A percentile compares a stretch with the other conserved stretches of the same genome.
Conservation (phyloP, 2,888 invertebrate genomes). For the Pherbina coryleti region DNA sequence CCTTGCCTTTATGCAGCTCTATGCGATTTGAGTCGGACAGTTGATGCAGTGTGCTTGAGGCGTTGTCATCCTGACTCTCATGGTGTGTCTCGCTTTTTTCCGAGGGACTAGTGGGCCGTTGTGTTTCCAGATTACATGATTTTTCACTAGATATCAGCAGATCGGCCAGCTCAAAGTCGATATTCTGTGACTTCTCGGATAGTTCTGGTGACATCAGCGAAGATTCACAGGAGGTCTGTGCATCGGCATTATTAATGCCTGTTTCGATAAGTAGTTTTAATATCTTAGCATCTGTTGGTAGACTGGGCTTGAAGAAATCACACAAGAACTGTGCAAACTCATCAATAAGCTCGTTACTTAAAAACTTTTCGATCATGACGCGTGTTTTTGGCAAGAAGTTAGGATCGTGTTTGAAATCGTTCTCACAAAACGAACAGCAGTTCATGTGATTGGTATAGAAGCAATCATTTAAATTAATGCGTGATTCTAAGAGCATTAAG, state of each 20-base stretch:
- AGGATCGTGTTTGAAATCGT: slow-evolving; percentile 66
- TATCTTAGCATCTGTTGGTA: slow-evolving; percentile 79
- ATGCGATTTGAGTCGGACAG: slow-evolving; percentile 68
- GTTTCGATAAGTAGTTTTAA: slow-evolving; percentile 81
- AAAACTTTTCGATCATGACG: slow-evolving; percentile 67
- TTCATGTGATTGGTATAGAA: slow-evolving; percentile 71
- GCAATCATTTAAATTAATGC: slow-evolving; percentile 68
- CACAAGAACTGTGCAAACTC: slow-evolving; percentile 69
- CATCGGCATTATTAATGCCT: slow-evolving; percentile 74
- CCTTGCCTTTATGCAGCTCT: slow-evolving; percentile 74
- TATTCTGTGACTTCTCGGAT: slow-evolving; percentile 69
- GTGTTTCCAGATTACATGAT: slow-evolving; percentile 66
- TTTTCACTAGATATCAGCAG: slow-evolving; percentile 67
- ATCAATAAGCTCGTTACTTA: slow-evolving; percentile 68
- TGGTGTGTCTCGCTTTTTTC: slow-evolving; percentile 67
- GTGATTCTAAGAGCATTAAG: slow-evolving; percentile 67
- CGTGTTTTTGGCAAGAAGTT: slow-evolving; percentile 68
- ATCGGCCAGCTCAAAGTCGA: slow-evolving; percentile 69
- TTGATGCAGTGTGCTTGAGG: slow-evolving; percentile 66
- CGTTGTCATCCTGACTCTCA: slow-evolving; percentile 68
- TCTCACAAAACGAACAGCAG: slow-evolving; percentile 68
- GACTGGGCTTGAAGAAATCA: slow-evolving; percentile 73
- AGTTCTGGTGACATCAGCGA: slow-evolving; percentile 69
- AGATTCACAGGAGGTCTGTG: slow-evolving; percentile 68
- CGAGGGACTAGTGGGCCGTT: slow-evolving; percentile 66